phyloP scores from a whole-genome alignment of 2,888 invertebrate species.

The Tetranychus truncatus region DNA sequence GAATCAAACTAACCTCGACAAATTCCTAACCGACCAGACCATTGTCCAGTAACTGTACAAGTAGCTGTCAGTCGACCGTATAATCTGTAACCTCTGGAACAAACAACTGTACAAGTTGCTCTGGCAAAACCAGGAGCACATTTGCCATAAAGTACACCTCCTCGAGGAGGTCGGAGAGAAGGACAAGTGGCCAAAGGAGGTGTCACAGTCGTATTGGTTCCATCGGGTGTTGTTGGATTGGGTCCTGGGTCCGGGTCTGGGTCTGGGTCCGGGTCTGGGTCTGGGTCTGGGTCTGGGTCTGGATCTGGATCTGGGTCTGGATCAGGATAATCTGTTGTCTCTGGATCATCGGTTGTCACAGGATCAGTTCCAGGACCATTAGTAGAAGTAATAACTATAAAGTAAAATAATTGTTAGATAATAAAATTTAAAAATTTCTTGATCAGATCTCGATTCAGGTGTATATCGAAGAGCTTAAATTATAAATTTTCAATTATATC shows the following conservation, averaged over 20 bases:
- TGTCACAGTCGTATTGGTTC: background rate
- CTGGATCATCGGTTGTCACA: background rate
- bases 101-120: background rate
- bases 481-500: no score
- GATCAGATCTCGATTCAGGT: no score
- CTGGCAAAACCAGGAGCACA: conserved; percentile 1
- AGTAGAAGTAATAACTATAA: background rate
- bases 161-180: background rate
- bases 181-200: background rate
- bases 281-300: background rate
- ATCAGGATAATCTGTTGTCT: background rate
- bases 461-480: no score
- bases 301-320: background rate
- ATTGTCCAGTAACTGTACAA: conserved; percentile 6
- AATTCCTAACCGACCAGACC: background rate
- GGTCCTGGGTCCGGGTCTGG: background rate
- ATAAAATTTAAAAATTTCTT: no score
- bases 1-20: background rate
- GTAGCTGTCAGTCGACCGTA: background rate
- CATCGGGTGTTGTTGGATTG: background rate
- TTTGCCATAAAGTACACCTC: conserved; percentile 5
- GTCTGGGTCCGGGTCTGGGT: background rate
- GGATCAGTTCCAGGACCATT: background rate
- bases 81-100: conserved; percentile 2
- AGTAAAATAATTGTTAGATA: no score